These are phyloP conservation scores for Natrix natrix DNA, from an alignment of 2,797 vertebrate genomes.

Conservation along the genomic window DNA sequence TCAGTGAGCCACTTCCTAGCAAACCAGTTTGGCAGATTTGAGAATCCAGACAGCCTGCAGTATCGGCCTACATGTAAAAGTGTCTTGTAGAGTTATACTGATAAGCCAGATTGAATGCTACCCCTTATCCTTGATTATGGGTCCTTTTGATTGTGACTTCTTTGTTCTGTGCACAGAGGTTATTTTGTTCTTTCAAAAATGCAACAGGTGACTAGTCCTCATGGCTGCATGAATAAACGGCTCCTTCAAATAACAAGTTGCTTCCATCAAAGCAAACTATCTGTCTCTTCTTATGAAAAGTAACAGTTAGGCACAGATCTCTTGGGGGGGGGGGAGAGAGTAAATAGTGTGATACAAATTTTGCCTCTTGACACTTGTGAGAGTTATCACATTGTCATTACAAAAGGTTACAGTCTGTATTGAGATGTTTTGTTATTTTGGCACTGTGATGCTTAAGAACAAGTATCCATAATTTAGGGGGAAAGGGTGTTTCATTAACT, in stretches of 20 bases:
- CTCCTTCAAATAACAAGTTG: background rate
- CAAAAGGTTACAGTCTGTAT: background rate
- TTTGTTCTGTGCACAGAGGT: background rate
- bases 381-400: background rate
- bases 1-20: background rate
- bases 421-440: background rate
- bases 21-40: slow-evolving; percentile 27
- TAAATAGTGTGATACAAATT: background rate
- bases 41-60: slow-evolving; percentile 4
- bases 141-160: background rate
- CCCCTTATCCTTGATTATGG: background rate
- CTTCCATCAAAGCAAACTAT: background rate
- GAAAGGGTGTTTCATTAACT: background rate
- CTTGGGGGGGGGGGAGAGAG: background rate
- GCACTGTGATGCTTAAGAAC: background rate
- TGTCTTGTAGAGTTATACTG: background rate
- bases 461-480: background rate
- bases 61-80: background rate
- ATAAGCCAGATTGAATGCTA: background rate
- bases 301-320: background rate
- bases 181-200: background rate
- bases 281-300: background rate
- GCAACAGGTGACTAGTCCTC: background rate
- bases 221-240: background rate
- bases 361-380: background rate